A percentile compares a stretch with the other conserved stretches of the same genome.
Evolutionary conservation across 2,888 invertebrate species (phyloP).

Genomic region (Dorcus parallelipipedus): DNA sequence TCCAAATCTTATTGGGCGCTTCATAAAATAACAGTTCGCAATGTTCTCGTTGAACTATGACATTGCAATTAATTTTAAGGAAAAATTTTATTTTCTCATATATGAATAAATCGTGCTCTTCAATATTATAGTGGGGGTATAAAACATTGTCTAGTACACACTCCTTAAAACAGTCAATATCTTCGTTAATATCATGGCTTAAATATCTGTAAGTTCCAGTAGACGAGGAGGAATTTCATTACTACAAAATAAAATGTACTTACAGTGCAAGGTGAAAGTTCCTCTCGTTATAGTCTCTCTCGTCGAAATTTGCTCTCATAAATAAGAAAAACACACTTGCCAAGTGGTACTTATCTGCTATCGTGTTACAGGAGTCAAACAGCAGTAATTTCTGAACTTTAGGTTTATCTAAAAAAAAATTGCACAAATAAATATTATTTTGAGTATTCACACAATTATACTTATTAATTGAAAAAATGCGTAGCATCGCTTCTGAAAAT

Average conservation of each 20-base stretch:
- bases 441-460: constrained; percentile 7
- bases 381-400: constrained; percentile 48
- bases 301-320: constrained; percentile 49
- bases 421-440: not conserved
- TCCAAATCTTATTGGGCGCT: constrained; percentile 37
- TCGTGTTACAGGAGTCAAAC: constrained; percentile 48
- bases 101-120: constrained; percentile 37
- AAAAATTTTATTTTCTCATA: constrained; percentile 44
- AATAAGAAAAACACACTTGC: constrained; percentile 58
- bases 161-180: constrained; percentile 52
- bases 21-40: constrained; percentile 48
- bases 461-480: constrained; percentile 23
- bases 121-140: constrained; percentile 27
- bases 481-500: constrained; percentile 18
- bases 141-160: constrained; percentile 44
- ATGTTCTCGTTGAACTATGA: constrained; percentile 50
- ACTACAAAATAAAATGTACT: constrained; percentile 32
- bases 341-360: constrained; percentile 57
- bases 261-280: constrained; percentile 58
- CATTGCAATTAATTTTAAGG: constrained; percentile 48
- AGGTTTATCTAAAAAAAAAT: constrained; percentile 37
- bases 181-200: constrained; percentile 60
- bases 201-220: constrained; percentile 43
- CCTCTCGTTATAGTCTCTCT: constrained; percentile 48
- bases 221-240: not conserved